phyloP scores from a whole-genome alignment of 1,140 invertebrate genomes.

The Diabrotica undecimpunctata region DNA sequence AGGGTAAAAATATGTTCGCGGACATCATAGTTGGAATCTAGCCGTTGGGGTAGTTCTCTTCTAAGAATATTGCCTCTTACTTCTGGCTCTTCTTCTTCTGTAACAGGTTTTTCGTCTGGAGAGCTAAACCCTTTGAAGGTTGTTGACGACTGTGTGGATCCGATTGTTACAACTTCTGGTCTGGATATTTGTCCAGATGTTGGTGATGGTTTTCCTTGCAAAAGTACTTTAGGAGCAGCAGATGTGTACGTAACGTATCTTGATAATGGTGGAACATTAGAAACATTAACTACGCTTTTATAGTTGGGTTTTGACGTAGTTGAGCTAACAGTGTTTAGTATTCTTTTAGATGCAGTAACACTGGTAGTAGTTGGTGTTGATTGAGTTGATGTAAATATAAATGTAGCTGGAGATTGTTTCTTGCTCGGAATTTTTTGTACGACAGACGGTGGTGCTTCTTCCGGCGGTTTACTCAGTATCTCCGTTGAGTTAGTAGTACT shows the following conservation, averaged over 20 bases:
- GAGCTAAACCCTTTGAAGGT: constrained; percentile 26
- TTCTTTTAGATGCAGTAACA: constrained; percentile 57
- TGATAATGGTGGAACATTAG: constrained; percentile 23
- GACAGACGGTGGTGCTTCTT: constrained; percentile 48
- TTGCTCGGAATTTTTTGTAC: constrained; percentile 50
- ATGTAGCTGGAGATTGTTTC: constrained; percentile 30
- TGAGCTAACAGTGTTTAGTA: constrained; percentile 48
- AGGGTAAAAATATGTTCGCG: constrained; percentile 47
- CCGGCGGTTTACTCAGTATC: constrained; percentile 50
- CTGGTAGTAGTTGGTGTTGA: constrained; percentile 41
- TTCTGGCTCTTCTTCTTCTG: constrained; percentile 50
- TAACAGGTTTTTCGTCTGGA: constrained; percentile 45
- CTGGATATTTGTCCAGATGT: constrained; percentile 31
- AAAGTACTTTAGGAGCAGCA: constrained; percentile 33
- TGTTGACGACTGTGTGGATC: constrained; percentile 36
- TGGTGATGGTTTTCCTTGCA: constrained; percentile 32
- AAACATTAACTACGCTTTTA: constrained; percentile 46
- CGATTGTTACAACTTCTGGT: constrained; percentile 34
- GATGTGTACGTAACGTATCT: constrained; percentile 34
- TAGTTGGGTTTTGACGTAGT: constrained; percentile 39
- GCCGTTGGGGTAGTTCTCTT: constrained; percentile 53
- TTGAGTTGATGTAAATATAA: constrained; percentile 40
- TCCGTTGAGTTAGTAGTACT: constrained; percentile 57
- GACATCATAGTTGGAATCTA: constrained; percentile 47
- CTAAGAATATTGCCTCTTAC: constrained; percentile 52